phyloP scores from a whole-genome alignment of 2,888 invertebrate species.

The Oligia strigilis region DNA sequence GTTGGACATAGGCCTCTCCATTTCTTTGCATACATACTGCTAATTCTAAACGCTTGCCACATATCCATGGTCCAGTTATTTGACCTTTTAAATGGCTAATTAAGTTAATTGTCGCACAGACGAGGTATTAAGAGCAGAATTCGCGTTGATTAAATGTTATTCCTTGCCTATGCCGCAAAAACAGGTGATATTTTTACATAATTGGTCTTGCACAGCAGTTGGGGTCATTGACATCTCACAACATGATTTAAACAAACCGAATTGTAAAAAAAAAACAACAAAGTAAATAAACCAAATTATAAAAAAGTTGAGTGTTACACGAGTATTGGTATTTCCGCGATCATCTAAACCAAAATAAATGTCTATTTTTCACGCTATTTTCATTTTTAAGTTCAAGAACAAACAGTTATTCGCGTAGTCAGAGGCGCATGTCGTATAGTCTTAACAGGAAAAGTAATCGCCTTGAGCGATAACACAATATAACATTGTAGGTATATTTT shows the following conservation, averaged over 20 bases:
- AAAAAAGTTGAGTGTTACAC: constrained; percentile 1
- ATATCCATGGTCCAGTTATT: constrained; percentile 15
- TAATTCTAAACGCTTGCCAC: constrained; percentile 13
- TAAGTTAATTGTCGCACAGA: constrained; percentile 36
- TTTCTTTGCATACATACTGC: neutral
- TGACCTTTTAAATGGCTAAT: constrained; percentile 53
- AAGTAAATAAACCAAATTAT: neutral
- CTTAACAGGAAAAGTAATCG: constrained; percentile 1
- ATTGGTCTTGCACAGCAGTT: neutral
- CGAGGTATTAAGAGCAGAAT: constrained; percentile 9
- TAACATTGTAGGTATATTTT: neutral
- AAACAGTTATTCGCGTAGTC: constrained; percentile 3
- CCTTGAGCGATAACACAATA: constrained; percentile 20
- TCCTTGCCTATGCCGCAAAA: neutral
- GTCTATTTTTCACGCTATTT: neutral
- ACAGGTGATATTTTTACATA: neutral
- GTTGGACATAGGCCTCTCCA: neutral
- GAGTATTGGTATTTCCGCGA: constrained; percentile 8
- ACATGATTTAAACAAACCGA: neutral
- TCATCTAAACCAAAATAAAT: constrained; percentile 18
- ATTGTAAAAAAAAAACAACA: neutral
- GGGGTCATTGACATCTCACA: neutral
- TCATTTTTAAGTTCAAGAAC: neutral
- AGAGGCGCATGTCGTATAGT: neutral
- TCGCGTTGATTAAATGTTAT: neutral